phyloP scores from a whole-genome alignment of 2,113 vertebrate genomes.

The Bolborhynchus lineola region DNA sequence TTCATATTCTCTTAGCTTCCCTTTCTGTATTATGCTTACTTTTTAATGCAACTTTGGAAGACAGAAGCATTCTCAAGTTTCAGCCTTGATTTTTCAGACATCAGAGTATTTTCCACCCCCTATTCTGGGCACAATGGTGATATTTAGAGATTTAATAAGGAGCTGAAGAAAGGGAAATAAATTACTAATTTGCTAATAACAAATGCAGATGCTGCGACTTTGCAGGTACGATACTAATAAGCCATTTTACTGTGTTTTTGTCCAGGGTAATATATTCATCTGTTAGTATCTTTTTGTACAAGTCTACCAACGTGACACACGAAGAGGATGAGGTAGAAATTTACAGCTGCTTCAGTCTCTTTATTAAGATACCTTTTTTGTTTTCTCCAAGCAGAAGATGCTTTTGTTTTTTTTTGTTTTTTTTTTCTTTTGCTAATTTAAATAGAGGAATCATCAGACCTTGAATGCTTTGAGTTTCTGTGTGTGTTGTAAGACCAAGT shows the following conservation, averaged over 20 bases:
- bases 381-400: background rate
- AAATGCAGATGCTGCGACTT: background rate
- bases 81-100: background rate
- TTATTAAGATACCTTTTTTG: background rate
- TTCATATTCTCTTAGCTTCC: background rate
- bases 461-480: background rate
- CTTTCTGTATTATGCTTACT: background rate
- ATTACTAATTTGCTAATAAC: background rate
- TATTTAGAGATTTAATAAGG: background rate
- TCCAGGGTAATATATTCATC: background rate
- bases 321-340: background rate
- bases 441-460: background rate
- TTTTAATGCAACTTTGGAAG: background rate
- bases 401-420: background rate
- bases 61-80: background rate
- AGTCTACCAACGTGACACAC: background rate
- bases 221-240: background rate
- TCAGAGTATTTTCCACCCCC: background rate
- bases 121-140: background rate
- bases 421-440: background rate
- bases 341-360: background rate
- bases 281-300: background rate
- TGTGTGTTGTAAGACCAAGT: background rate
- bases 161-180: background rate
- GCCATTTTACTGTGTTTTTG: background rate